Evolutionary conservation across 2,888 invertebrate genomes (phyloP), one percentile per base, ranked within the genome.

Genomic region (Sminthurinus aureus): DNA sequence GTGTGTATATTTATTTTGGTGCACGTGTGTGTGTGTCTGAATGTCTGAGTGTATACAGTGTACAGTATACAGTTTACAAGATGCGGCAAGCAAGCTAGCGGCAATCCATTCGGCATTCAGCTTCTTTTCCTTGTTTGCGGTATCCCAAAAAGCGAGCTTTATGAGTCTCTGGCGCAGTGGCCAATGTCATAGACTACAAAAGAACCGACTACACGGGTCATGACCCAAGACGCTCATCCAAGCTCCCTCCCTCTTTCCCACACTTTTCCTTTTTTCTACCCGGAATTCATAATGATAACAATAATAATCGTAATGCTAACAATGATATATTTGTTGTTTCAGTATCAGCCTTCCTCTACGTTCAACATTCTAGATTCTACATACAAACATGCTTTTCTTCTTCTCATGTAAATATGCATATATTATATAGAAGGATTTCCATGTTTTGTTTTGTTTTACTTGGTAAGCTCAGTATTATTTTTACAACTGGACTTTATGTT

Each of bases 171-270:
- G 66, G 24, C 82, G 73, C 84, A 83, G 85, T 85, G 86, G 84
- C 85, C 84, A 80, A 69, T 69, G 69, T 69, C 51, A 77, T 52
- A 67, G 80, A 82, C 79, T 73, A 85, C 87, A 87, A 87, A 87
- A 84, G 85, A 66, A 84, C 87, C 87, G 86, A 83, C 85, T 77
- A 71, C 84, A 82, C 75, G 84, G 87, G 87, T 87, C 83, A 83
- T 77, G 83, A 85, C 82, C 85, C 83, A 38, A 83, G 85, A 75
- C 85, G 85, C 85, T 85, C 85, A 84, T 85, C 83, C 75, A 74
- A 9, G 6, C 83, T 85, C 85, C 85, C 85, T 85, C 86, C 86
- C 82, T 82, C 85, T 85, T 87, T 87, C 87, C 87, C 87, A 87
- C 87, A 87, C 86, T 86, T 86, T 83, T 76, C 82, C n/a, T 52